Evolutionary conservation across 2,888 invertebrate genomes (phyloP), one percentile per base, ranked within the genome.

Genomic region (Therioaphis trifolii): DNA sequence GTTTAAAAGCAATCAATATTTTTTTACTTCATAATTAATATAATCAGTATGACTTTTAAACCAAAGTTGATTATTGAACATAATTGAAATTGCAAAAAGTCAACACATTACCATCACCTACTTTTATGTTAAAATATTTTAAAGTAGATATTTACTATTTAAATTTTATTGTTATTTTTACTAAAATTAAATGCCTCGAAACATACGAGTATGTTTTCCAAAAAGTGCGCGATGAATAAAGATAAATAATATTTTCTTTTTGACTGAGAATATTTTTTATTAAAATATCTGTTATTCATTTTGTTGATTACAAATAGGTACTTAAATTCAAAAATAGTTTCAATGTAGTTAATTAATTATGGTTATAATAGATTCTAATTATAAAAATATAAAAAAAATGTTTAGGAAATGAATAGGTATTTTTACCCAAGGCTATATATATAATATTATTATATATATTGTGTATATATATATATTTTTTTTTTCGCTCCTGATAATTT

Each of bases 341-440:
- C 18, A n/a, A 14, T 58, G 4, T 35, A 52, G 18, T 66, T 0
- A 0, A 63, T 21, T 49, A 49, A 49, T 77, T 77, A 52, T 52
- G 12, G 35, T 35, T 12, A 66, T 35, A 55, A 72, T 55, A 63
- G 2, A 29, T 80, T 27, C 7, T 69, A 69, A 27, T n/a, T n/a
- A n/a, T n/a, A n/a, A n/a, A n/a, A 14, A 14, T 29, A 46, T 46
- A 4, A 71, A 80, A 76, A 69, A 46, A 21, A 55, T 71, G 24
- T 24, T 63, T 82, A 82, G 35, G 72, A 49, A 49, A 49, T 74
- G 61, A 72, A 69, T 74, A 74, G 61, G 80, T 27, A 61, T 61
- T 63, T 46, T n/a, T 29, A 46, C 21, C 14, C 80, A 82, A 82
- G 80, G 80, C 15, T 72, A 80, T n/a, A n/a, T n/a, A n/a, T n/a